Percentiles rank a stretch among this genome's conserved stretches.
Conservation (phyloP, 2,888 invertebrate genomes). For the Tigriopus californicus region DNA sequence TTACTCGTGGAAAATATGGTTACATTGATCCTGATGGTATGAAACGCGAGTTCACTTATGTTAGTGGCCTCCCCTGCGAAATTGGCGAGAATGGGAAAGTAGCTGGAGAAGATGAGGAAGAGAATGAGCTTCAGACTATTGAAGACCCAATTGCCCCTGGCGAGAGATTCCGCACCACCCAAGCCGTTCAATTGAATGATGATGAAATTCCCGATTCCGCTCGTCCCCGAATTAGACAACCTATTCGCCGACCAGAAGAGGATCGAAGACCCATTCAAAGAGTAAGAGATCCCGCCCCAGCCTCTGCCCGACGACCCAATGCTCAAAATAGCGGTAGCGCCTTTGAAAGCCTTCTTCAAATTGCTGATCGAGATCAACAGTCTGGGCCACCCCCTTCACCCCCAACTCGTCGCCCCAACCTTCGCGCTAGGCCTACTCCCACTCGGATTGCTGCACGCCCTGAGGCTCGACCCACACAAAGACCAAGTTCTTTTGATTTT, state of each 20-base stretch:
- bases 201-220: slow-evolving; percentile 26
- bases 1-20: slow-evolving; percentile 67
- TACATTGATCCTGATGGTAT: slow-evolving; percentile 71
- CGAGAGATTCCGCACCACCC: slow-evolving; percentile 20
- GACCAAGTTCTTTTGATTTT: slow-evolving; percentile 34
- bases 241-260: slow-evolving; percentile 16
- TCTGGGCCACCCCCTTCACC: not conserved
- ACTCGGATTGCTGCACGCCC: not conserved
- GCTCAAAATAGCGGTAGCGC: not conserved
- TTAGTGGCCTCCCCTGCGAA: slow-evolving; percentile 66
- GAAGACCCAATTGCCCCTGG: slow-evolving; percentile 11
- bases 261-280: not conserved
- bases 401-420: slow-evolving; percentile 19
- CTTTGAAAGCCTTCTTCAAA: not conserved
- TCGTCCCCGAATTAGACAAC: slow-evolving; percentile 31
- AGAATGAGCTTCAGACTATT: slow-evolving; percentile 26
- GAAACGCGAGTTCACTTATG: slow-evolving; percentile 65
- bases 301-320: not conserved
- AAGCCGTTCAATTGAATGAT: slow-evolving; percentile 21
- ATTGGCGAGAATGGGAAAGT: slow-evolving; percentile 48
- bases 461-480: not conserved
- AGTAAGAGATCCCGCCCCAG: not conserved
- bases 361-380: not conserved
- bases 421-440: not conserved
- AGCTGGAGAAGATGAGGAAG: slow-evolving; percentile 31